These are phyloP conservation scores for Caloenas nicobarica DNA, from an alignment of 2,113 vertebrate species.

Conservation along the genomic window DNA sequence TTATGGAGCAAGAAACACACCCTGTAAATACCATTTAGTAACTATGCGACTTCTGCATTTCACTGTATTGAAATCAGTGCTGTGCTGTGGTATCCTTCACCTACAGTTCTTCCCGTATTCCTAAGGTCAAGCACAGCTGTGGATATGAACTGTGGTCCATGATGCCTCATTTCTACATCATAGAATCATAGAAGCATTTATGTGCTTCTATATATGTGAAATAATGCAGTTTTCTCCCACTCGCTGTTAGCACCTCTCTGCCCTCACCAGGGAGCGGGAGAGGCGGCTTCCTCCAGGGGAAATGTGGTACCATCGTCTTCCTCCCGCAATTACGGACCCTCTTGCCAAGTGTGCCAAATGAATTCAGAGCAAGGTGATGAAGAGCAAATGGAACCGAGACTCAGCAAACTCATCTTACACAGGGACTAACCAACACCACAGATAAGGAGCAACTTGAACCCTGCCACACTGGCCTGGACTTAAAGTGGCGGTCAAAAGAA, in stretches of 20 bases:
- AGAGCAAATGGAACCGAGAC: neutral
- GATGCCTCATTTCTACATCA: neutral
- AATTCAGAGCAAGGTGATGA: neutral
- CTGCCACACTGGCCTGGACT: neutral
- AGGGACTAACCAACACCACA: neutral
- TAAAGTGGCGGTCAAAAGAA: neutral
- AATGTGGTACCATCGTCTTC: neutral
- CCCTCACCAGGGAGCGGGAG: neutral
- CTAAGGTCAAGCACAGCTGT: neutral
- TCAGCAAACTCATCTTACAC: neutral
- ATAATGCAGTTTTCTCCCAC: neutral
- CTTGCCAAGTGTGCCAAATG: neutral
- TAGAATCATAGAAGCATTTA: no score
- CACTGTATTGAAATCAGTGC: neutral
- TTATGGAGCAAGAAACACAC: neutral
- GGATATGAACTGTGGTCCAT: neutral
- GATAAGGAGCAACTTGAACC: neutral
- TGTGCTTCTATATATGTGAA: no score
- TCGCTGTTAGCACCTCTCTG: neutral
- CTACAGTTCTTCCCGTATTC: neutral
- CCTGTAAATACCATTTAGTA: accelerated
- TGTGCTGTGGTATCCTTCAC: neutral
- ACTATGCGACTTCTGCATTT: neutral
- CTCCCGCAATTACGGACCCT: neutral
- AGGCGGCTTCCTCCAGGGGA: neutral